Percentiles rank a stretch among this genome's conserved stretches.
These are phyloP conservation scores for Heterochromis multidens DNA, from an alignment of 2,113 vertebrate species.

Conservation along the genomic window DNA sequence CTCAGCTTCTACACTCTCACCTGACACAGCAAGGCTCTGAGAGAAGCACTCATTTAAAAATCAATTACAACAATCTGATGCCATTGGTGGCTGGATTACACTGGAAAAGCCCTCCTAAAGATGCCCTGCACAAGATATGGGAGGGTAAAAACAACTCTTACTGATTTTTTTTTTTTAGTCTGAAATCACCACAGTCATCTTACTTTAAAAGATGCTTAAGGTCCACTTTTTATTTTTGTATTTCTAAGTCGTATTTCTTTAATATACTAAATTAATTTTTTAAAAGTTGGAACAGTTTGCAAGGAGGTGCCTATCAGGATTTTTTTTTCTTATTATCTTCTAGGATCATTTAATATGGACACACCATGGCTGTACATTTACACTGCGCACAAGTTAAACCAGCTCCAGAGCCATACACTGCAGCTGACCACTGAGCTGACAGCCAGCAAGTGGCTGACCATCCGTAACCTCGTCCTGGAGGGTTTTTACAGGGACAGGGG, in stretches of 20 bases:
- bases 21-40: slow-evolving; percentile 65
- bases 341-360: slow-evolving; percentile 82
- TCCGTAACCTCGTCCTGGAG: slow-evolving; percentile 78
- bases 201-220: background rate
- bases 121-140: slow-evolving; percentile 71
- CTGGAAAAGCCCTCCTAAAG: slow-evolving; percentile 77
- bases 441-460: slow-evolving; percentile 74
- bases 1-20: slow-evolving; percentile 76
- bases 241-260: background rate
- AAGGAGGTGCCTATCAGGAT: background rate
- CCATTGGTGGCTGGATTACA: slow-evolving; percentile 77
- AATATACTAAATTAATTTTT: background rate
- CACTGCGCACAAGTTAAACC: slow-evolving; percentile 74
- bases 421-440: slow-evolving; percentile 76
- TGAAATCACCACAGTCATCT: background rate
- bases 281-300: background rate
- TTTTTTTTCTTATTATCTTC: background rate
- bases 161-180: no score
- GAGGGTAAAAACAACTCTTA: slow-evolving; percentile 72
- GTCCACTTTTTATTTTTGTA: background rate
- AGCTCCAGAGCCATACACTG: slow-evolving; percentile 69
- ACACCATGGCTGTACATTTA: slow-evolving; percentile 83
- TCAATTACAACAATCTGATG: slow-evolving; percentile 75
- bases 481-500: slow-evolving; percentile 71
- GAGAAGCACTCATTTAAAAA: slow-evolving; percentile 81